Base-by-base conservation (phyloP, 2,797 vertebrate genomes). In the Melanotaenia parkinsoni region DNA sequence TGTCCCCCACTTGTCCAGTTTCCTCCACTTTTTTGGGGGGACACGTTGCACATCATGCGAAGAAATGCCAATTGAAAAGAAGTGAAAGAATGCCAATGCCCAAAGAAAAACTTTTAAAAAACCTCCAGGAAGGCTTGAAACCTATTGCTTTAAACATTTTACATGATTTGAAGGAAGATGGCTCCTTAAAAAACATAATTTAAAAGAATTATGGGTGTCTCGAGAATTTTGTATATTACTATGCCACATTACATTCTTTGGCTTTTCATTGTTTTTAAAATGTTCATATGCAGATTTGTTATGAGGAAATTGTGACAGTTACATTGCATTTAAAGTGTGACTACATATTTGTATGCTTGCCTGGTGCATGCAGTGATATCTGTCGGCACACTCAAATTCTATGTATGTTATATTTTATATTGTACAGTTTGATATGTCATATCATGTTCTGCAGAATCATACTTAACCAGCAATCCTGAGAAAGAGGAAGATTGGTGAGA, bases 361-460 rank as follows among this genome's bases (percentile, higher is more conserved):
- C 51, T 11, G 28, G 4, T 56, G 26, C 32, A 37, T 2, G 18
- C n/a, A 11, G 10, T n/a, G 18, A 32, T 13, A 45, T 58, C 20
- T 30, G 20, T 12, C 20, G 24, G 11, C 43, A 62, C 9, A 33
- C 26, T 13, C 47, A 22, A 50, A 6, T 22, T 22, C 3, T 45
- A 57, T 57, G 11, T 35, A 33, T 37, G 63, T 38, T 22, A 45
- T n/a, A 37, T 58, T 80, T 53, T 20, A 4, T 74, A 12, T 47
- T 28, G 24, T 30, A 32, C 69, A 22, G 16, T 67, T 56, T 75
- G 37, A 10, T 53, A 35, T 64, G 33, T 62, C 35, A 73, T 38
- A 38, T 57, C 0, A n/a, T 62, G 40, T 58, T 79, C 37, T 58
- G 24, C 63, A 73, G 26, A 66, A 57, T 73, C 26, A 28, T 14